phyloP scores from a whole-genome alignment of 2,888 invertebrate genomes.

The Notodonta dromedarius region DNA sequence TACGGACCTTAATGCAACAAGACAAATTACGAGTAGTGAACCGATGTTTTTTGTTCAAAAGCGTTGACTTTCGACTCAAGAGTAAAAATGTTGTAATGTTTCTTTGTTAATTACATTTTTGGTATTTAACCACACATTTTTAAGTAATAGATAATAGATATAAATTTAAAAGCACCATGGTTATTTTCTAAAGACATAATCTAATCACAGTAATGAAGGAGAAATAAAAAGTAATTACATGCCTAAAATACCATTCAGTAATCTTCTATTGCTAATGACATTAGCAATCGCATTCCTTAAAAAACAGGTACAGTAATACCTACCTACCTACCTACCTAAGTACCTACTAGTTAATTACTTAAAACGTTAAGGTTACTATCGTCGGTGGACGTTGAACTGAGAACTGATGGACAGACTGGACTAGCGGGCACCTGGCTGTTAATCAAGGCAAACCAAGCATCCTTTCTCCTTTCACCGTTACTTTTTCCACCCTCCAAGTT shows the following conservation, averaged over 20 bases:
- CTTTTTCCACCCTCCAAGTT: neutral
- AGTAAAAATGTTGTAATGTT: neutral
- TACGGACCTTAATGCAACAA: neutral
- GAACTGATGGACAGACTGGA: slow-evolving; percentile 42
- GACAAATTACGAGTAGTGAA: neutral
- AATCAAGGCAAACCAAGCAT: slow-evolving; percentile 30
- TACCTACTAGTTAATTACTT: slow-evolving; percentile 48
- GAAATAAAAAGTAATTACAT: slow-evolving; percentile 1
- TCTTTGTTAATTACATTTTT: neutral
- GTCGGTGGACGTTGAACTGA: slow-evolving; percentile 48
- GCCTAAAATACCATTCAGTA: slow-evolving; percentile 9
- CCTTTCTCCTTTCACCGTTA: slow-evolving; percentile 18
- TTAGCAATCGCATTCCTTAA: slow-evolving; percentile 37
- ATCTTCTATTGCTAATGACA: slow-evolving; percentile 27
- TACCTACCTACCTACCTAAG: too few relatives aligned
- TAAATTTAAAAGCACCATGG: too few relatives aligned
- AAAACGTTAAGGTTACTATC: slow-evolving; percentile 53
- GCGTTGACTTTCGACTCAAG: neutral
- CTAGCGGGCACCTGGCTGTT: slow-evolving; percentile 40
- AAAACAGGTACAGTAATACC: slow-evolving; percentile 15
- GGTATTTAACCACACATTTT: neutral
- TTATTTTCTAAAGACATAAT: neutral
- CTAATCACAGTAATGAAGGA: neutral
- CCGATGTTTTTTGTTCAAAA: neutral
- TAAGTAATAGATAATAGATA: neutral